These are phyloP conservation scores for Platalea minor DNA, from an alignment of 2,797 vertebrate species.

Conservation along the genomic window DNA sequence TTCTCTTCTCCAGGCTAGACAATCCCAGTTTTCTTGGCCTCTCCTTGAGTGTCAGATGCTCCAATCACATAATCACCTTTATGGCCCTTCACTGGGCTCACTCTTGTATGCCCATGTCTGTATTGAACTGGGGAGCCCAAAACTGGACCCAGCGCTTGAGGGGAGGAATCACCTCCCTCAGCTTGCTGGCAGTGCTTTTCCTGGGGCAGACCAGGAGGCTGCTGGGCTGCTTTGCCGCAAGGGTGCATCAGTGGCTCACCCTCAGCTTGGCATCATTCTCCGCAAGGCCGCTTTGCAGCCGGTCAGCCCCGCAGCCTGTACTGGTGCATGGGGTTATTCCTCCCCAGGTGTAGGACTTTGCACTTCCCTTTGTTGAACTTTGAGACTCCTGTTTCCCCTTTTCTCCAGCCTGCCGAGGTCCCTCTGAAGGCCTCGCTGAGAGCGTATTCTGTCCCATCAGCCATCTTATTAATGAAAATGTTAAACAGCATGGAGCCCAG, in stretches of 20 bases:
- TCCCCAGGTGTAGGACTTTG: neutral
- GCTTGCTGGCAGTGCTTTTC: neutral
- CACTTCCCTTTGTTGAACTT: neutral
- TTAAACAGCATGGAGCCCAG: no score
- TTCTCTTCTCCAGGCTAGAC: neutral
- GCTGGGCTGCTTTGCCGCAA: neutral
- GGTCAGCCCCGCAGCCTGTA: neutral
- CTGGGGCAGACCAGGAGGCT: neutral
- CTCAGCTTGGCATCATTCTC: neutral
- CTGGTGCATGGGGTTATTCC: neutral
- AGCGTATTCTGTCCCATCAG: neutral
- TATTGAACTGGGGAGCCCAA: neutral
- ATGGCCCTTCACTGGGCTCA: neutral
- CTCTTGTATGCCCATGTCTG: neutral
- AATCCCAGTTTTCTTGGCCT: neutral
- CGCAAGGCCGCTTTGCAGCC: neutral
- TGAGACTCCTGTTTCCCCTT: neutral
- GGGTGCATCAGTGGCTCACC: rapidly evolving
- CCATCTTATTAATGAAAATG: rapidly evolving
- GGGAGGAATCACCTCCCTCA: neutral
- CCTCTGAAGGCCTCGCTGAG: neutral
- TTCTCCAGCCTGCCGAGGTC: neutral
- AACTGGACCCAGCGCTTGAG: neutral
- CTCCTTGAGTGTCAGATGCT: neutral
- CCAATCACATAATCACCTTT: neutral